Percentiles rank a stretch among this genome's conserved stretches.
phyloP scores from a whole-genome alignment of 1,140 invertebrate genomes.

The Brevipalpus yothersi region DNA sequence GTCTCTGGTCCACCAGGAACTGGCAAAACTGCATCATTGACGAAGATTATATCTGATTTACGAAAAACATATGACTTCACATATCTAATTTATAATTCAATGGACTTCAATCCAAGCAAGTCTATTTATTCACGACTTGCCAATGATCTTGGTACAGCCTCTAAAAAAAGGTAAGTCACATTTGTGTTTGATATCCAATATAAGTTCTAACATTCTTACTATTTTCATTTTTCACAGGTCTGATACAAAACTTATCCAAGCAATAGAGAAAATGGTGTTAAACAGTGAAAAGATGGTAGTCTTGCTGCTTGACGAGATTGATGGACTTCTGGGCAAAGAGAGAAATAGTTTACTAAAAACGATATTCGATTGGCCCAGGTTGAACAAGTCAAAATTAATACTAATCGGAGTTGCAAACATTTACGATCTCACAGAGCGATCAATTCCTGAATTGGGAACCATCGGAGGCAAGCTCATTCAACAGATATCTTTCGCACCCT shows the following conservation, averaged over 20 bases:
- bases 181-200: neutral
- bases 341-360: constrained; percentile 61
- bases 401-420: constrained; percentile 85
- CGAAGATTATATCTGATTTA: constrained; percentile 14
- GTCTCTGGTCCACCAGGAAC: constrained; percentile 87
- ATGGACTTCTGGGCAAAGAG: constrained; percentile 56
- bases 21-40: constrained; percentile 24
- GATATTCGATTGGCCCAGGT: constrained; percentile 74
- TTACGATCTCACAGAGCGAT: constrained; percentile 77
- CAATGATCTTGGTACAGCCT: constrained; percentile 9
- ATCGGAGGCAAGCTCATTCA: constrained; percentile 22
- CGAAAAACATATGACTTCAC: constrained; percentile 29
- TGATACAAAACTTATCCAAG: constrained; percentile 20
- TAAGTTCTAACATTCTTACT: neutral
- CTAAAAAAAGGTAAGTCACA: constrained; percentile 22
- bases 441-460: constrained; percentile 56
- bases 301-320: constrained; percentile 84
- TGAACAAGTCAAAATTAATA: constrained; percentile 39
- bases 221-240: neutral
- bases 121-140: constrained; percentile 33
- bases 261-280: constrained; percentile 17
- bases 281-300: constrained; percentile 29
- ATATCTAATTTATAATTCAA: constrained; percentile 54
- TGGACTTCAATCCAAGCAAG: constrained; percentile 41
- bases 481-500: constrained; percentile 74